Conservation (phyloP, 1,140 invertebrate genomes). For the Magallana gigas region DNA sequence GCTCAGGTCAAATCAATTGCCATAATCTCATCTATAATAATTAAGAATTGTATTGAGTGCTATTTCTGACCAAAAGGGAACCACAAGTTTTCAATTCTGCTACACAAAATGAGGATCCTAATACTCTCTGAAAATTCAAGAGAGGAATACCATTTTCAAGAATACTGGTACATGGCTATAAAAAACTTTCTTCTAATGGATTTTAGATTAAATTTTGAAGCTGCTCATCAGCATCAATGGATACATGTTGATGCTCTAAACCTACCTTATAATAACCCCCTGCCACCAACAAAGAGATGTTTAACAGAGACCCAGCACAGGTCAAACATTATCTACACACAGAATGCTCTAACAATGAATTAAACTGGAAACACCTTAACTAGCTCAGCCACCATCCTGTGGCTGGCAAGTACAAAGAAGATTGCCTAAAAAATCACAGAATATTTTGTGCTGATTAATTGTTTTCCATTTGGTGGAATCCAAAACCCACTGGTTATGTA, state of each 20-base stretch:
- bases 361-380: constrained; percentile 6
- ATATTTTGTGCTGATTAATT: constrained; percentile 37
- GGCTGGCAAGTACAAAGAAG: background rate
- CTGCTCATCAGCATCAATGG: background rate
- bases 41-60: too few species aligned
- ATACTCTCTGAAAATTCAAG: too few species aligned
- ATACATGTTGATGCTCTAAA: background rate
- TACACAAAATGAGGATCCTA: too few species aligned
- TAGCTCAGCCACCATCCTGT: background rate
- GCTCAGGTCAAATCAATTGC: too few species aligned
- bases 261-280: constrained; percentile 5
- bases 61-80: too few species aligned
- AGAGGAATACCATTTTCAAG: too few species aligned
- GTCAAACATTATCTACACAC: background rate
- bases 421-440: background rate
- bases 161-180: too few species aligned
- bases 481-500: background rate
- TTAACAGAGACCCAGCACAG: background rate
- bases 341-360: constrained; percentile 4
- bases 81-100: too few species aligned
- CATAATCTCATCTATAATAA: too few species aligned
- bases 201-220: background rate
- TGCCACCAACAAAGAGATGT: background rate
- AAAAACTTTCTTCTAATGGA: too few species aligned
- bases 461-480: constrained; percentile 22